Percentiles rank a stretch among this genome's conserved stretches.
phyloP scores from a whole-genome alignment of 2,888 invertebrate genomes.

The Eulithis testata region DNA sequence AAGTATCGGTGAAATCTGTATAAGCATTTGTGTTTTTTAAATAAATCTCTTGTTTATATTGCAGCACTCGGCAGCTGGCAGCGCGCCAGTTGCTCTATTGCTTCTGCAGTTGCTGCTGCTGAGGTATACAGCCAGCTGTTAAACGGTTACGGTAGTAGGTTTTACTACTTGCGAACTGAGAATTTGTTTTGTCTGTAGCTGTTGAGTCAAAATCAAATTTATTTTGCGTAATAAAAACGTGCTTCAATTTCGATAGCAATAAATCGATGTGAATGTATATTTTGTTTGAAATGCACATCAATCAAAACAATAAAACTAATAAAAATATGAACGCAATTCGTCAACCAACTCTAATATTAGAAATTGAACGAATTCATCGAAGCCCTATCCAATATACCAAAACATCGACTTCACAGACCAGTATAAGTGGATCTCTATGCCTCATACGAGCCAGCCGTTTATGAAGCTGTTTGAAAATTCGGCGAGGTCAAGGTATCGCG shows the following conservation, averaged over 20 bases:
- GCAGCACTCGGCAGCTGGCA: slow-evolving; percentile 27
- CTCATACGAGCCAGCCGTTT: background rate
- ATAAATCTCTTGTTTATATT: slow-evolving; percentile 27
- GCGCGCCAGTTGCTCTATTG: slow-evolving; percentile 21
- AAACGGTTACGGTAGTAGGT: background rate
- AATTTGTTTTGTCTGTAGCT: slow-evolving; percentile 3
- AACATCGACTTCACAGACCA: slow-evolving; percentile 2
- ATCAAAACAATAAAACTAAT: background rate
- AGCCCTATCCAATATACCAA: slow-evolving; percentile 1
- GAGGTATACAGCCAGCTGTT: slow-evolving; percentile 7
- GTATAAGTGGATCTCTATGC: slow-evolving; percentile 1
- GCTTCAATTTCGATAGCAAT: too few relatives aligned
- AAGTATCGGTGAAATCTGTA: slow-evolving; percentile 6
- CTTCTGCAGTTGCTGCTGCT: background rate
- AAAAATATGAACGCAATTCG: too few relatives aligned
- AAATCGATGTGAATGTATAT: too few relatives aligned
- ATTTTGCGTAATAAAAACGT: background rate
- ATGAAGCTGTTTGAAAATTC: background rate
- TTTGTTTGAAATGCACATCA: background rate
- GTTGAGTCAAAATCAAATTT: background rate
- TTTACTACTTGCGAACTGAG: slow-evolving; percentile 10
- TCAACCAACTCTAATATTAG: background rate
- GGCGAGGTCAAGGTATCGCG: slow-evolving; percentile 16
- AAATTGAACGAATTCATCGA: slow-evolving; percentile 1
- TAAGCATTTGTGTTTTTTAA: slow-evolving; percentile 11